Conservation (phyloP, 2,888 invertebrate species). For the Caenorhabditis sp. region DNA sequence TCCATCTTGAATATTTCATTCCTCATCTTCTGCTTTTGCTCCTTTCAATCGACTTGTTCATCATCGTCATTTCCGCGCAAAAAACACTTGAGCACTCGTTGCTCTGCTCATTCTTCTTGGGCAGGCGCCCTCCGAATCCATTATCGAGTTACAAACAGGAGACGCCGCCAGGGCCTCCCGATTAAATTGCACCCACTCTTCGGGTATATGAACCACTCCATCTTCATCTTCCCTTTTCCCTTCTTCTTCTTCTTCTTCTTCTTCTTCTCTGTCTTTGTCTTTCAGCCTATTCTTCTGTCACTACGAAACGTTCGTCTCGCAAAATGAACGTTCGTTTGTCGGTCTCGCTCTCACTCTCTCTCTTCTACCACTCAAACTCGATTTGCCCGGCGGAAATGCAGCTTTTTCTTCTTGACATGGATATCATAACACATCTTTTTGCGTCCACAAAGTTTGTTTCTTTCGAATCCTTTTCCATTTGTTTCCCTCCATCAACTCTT, state of each 20-base stretch:
- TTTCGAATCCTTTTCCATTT: slow-evolving; percentile 2
- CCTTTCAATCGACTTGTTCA: slow-evolving; percentile 15
- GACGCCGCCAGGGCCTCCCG: neutral
- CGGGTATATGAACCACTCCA: slow-evolving; percentile 8
- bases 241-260: slow-evolving; percentile 5
- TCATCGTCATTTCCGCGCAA: neutral
- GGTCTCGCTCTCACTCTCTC: slow-evolving; percentile 16
- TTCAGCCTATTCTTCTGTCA: no score
- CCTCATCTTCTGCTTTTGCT: slow-evolving; percentile 21
- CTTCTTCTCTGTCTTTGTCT: no score
- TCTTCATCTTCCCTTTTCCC: no score
- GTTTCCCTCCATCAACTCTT: neutral
- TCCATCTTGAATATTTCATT: slow-evolving; percentile 44
- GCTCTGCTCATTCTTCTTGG: slow-evolving; percentile 2
- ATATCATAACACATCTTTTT: slow-evolving; percentile 15
- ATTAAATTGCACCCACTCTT: slow-evolving; percentile 39
- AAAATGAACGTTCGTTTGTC: slow-evolving; percentile 15
- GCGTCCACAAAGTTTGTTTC: neutral
- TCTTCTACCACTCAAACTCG: slow-evolving; percentile 3
- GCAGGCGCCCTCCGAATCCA: slow-evolving; percentile 14
- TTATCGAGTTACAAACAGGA: slow-evolving; percentile 41
- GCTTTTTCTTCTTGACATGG: slow-evolving; percentile 5
- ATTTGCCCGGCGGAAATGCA: slow-evolving; percentile 2
- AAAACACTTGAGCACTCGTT: slow-evolving; percentile 29
- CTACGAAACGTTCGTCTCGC: no score